Evolutionary conservation across 2,797 vertebrate species (phyloP).

Genomic region (Danio kyathit): DNA sequence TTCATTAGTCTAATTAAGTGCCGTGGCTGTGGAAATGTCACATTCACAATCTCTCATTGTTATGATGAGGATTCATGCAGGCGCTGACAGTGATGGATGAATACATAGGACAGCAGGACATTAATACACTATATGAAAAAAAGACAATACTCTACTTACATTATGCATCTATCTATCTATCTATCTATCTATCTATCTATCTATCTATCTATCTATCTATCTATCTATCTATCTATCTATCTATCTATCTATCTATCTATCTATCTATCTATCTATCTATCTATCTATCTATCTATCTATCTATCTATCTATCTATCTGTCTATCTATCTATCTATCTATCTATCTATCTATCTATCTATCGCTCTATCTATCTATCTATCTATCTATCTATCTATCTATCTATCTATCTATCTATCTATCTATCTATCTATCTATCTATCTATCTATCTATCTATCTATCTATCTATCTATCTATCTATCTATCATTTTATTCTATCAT

Average conservation of each 20-base stretch:
- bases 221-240: conserved; percentile 13
- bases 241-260: not conserved
- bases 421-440: too few species aligned
- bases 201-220: conserved; percentile 2
- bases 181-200: too few species aligned
- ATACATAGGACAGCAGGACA: not conserved
- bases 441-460: too few species aligned
- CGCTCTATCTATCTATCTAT: too few species aligned
- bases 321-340: conserved; percentile 35
- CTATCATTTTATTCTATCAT: too few species aligned
- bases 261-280: conserved; percentile 14
- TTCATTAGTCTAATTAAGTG: conserved; percentile 37
- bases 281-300: not conserved
- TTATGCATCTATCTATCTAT: too few species aligned
- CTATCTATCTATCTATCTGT: too few species aligned
- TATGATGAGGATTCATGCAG: conserved; percentile 2
- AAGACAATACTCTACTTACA: too few species aligned
- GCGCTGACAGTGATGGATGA: conserved; percentile 37
- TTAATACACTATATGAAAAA: not conserved
- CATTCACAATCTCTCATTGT: not conserved
- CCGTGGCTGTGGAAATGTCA: conserved; percentile 22
- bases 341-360: too few species aligned
- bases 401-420: too few species aligned
- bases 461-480: too few species aligned
- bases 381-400: too few species aligned